Base-by-base conservation (phyloP, 2,113 vertebrate genomes). In the Pelusios castaneus region DNA sequence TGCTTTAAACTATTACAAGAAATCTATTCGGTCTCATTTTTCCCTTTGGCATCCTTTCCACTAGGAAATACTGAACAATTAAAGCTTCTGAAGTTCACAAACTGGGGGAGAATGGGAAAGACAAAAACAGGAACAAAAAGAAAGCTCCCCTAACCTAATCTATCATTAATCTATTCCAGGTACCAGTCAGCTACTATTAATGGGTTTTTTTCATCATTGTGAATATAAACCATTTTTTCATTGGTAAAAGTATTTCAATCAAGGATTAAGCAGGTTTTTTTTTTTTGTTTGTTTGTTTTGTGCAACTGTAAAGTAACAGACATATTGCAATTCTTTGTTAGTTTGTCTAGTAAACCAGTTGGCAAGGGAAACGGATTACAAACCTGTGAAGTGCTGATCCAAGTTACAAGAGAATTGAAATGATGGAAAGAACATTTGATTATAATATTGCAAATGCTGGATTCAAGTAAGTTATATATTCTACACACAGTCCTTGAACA, bases 11-110 rank as follows among this genome's bases (percentile, higher is more conserved):
- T 93, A 90, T 89, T 95, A 93, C 88, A 94, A 97, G 86, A 95
- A 94, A 95, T 95, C 89, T 90, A 91, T 96, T 96, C 92, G 51
- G 80, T 94, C 89, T 97, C 89, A 77, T 94, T 94, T 47, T 96
- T 88, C 93, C 76, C 93, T 92, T 93, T 85, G 86, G 80, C 54
- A 77, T 92, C 51, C 67, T 92, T 96, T 97, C 87, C 84, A 95
- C 63, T 80, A 67, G 21, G 67, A 96, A 97, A 95, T 51, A 96
- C 45, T 93, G 88, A 95, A 91, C 78, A 95, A 93, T 83, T 83
- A 96, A 95, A 96, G 60, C 76, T 86, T 95, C 89, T 90, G 90
- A 93, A 92, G 88, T 91, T 93, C 89, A 84, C 22, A 96, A 95
- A 95, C 94, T 89, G 92, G 84, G 93, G 78, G 78, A 96, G 60